Evolutionary conservation across 1,140 invertebrate genomes (phyloP).

Genomic region (Ceratosolen solmsi): DNA sequence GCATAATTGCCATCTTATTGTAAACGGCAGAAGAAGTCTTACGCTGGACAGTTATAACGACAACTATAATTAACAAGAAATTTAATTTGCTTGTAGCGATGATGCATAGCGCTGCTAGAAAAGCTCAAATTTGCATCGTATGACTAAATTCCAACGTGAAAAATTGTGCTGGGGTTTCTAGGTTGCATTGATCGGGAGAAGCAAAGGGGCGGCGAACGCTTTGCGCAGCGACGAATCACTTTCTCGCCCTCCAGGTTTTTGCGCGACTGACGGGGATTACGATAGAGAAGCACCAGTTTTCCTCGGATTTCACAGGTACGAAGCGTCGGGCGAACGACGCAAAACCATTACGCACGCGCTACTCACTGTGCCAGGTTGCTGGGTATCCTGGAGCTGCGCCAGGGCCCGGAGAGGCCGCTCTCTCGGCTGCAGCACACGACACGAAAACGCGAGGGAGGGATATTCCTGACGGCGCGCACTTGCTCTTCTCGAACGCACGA

Average conservation of each 20-base stretch:
- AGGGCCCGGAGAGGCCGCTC: background rate
- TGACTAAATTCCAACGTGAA: too few species aligned
- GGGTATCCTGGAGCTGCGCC: background rate
- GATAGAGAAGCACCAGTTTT: background rate
- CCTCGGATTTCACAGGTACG: background rate
- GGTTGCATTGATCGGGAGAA: background rate
- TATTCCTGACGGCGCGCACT: background rate
- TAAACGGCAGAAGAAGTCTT: too few species aligned
- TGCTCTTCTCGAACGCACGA: too few species aligned
- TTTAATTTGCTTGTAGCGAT: too few species aligned
- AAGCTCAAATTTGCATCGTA: too few species aligned
- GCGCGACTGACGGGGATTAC: too few species aligned
- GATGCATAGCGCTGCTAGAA: too few species aligned
- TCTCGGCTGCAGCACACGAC: background rate
- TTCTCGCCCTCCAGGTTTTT: background rate
- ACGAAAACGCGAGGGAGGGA: background rate
- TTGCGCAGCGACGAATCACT: background rate
- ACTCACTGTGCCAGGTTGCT: background rate
- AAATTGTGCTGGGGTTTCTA: background rate
- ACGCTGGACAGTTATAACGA: too few species aligned
- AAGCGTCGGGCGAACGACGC: background rate
- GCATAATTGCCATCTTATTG: too few species aligned
- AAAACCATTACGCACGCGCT: background rate
- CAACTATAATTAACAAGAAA: too few species aligned
- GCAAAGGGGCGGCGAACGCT: background rate